Conservation (phyloP, 2,888 invertebrate genomes). For the Zaprionus lineosus region DNA sequence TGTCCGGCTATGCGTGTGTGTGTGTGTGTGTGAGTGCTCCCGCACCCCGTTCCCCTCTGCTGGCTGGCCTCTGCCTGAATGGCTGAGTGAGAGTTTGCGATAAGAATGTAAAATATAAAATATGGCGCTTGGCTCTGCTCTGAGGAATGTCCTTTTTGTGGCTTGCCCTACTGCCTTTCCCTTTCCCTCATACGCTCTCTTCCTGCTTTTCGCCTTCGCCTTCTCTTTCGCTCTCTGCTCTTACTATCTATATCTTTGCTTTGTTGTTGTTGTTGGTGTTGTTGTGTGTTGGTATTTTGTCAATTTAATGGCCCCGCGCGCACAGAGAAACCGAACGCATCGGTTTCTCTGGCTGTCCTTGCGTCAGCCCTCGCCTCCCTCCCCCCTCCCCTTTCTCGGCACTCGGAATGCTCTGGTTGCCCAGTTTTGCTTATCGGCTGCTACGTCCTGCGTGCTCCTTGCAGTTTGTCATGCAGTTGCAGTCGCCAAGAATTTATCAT, state of each 20-base stretch:
- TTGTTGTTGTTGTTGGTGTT: slow-evolving; percentile 34
- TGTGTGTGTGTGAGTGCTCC: slow-evolving; percentile 27
- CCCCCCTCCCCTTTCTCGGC: neutral
- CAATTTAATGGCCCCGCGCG: slow-evolving; percentile 73
- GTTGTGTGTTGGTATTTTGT: slow-evolving; percentile 72
- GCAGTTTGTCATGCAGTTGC: slow-evolving; percentile 76
- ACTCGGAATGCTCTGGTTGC: slow-evolving; percentile 12
- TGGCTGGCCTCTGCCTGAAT: slow-evolving; percentile 51
- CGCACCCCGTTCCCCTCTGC: neutral
- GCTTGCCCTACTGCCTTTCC: slow-evolving; percentile 32
- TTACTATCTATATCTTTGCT: slow-evolving; percentile 1
- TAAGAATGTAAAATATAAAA: slow-evolving; percentile 83
- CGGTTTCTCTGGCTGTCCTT: slow-evolving; percentile 27
- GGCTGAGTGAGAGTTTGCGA: slow-evolving; percentile 80
- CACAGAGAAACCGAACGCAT: slow-evolving; percentile 54
- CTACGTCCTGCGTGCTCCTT: slow-evolving; percentile 73
- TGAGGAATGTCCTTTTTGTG: slow-evolving; percentile 83
- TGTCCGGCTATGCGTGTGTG: slow-evolving; percentile 5
- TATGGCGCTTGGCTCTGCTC: slow-evolving; percentile 73
- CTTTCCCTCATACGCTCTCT: neutral
- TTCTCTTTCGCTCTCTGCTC: slow-evolving; percentile 46
- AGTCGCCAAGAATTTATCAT: slow-evolving; percentile 79
- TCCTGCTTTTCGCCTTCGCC: slow-evolving; percentile 13
- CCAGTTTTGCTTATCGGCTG: slow-evolving; percentile 66
- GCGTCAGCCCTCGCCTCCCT: neutral